Percentiles rank a stretch among this genome's conserved stretches.
Conservation (phyloP, 2,797 vertebrate genomes). For the Agapornis canus region DNA sequence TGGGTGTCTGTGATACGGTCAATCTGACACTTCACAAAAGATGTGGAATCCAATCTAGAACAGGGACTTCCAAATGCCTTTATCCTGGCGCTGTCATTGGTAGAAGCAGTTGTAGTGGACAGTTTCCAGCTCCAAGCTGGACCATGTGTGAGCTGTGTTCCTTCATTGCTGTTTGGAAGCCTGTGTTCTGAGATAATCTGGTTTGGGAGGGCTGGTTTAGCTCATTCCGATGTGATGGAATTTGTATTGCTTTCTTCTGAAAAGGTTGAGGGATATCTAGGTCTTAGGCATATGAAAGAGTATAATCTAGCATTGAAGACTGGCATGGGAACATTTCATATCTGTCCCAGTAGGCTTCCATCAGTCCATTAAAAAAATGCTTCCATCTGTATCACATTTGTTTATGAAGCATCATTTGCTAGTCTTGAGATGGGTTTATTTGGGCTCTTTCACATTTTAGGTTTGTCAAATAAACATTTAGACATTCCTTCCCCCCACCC, state of each 20-base stretch:
- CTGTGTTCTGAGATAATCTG: not conserved
- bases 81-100: rapidly evolving
- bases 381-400: not conserved
- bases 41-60: not conserved
- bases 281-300: not conserved
- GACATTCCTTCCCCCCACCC: rapidly evolving
- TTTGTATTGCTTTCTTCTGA: not conserved
- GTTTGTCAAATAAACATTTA: not conserved
- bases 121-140: not conserved
- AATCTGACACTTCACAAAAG: not conserved
- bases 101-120: not conserved
- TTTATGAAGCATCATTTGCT: not conserved
- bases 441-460: not conserved
- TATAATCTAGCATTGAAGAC: not conserved
- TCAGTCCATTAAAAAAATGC: not conserved
- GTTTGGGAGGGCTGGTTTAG: not conserved
- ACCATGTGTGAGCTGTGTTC: not conserved
- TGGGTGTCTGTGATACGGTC: not conserved
- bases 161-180: not conserved
- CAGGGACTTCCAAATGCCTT: not conserved
- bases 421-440: not conserved
- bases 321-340: not conserved
- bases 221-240: not conserved
- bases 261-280: not conserved
- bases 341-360: not conserved